phyloP scores from a whole-genome alignment of 1,140 invertebrate genomes.

The Xylocopa sonorina region DNA sequence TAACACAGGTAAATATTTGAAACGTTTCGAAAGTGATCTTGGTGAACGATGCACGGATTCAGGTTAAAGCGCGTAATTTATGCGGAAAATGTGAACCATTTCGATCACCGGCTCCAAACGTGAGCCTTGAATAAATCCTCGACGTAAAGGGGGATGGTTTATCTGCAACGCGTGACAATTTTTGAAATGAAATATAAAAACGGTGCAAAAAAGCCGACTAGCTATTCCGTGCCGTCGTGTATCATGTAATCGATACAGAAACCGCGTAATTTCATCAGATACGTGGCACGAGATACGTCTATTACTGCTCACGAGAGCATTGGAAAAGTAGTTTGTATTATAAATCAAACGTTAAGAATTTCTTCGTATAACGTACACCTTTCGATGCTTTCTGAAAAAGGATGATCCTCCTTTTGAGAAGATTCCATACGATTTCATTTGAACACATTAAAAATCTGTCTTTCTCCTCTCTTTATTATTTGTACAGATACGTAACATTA shows the following conservation, averaged over 20 bases:
- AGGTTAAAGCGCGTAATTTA: not conserved
- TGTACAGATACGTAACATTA: not conserved
- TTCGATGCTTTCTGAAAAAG: not conserved
- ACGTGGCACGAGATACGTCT: not conserved
- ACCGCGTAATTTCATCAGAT: constrained; percentile 23
- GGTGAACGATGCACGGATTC: not conserved
- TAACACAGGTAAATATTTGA: not conserved
- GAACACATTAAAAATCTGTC: too few species aligned
- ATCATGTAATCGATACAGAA: constrained; percentile 4
- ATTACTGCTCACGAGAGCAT: not conserved
- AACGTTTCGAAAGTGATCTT: not conserved
- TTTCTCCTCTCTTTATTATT: not conserved
- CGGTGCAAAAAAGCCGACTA: not conserved
- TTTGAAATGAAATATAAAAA: not conserved
- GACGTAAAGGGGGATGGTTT: not conserved
- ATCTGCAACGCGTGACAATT: not conserved
- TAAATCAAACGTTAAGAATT: constrained; percentile 2
- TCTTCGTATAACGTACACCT: not conserved
- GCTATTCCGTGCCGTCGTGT: not conserved
- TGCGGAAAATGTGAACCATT: not conserved
- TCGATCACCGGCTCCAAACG: not conserved
- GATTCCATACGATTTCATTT: too few species aligned
- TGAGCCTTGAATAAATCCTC: too few species aligned
- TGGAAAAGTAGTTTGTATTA: not conserved
- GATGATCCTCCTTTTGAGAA: too few species aligned